Percentiles rank a stretch among this genome's conserved stretches.
phyloP scores from a whole-genome alignment of 1,140 invertebrate genomes.

The Aculops lycopersici region DNA sequence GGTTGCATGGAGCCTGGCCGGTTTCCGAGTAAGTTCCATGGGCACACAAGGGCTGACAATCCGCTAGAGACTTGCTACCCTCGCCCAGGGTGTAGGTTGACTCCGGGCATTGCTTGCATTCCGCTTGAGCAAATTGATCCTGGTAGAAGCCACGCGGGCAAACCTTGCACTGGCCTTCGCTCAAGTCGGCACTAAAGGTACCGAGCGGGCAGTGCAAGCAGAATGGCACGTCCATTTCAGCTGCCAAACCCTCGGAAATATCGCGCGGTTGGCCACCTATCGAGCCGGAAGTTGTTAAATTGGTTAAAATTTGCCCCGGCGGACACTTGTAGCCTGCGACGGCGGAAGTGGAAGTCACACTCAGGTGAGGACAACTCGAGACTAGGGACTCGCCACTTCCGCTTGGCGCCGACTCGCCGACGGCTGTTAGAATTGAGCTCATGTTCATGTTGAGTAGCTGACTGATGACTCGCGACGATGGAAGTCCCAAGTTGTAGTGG shows the following conservation, averaged over 20 bases:
- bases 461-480: no score
- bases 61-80: slow-evolving; percentile 22
- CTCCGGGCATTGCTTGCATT: slow-evolving; percentile 51
- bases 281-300: slow-evolving; percentile 35
- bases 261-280: no score
- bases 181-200: slow-evolving; percentile 50
- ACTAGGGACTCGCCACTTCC: no score
- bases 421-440: no score
- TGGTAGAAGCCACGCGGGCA: slow-evolving; percentile 70
- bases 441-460: no score
- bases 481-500: slow-evolving; percentile 70
- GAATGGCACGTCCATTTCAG: slow-evolving; percentile 39
- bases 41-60: slow-evolving; percentile 42
- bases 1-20: slow-evolving; percentile 66
- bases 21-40: slow-evolving; percentile 80
- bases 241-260: slow-evolving; percentile 6
- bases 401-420: no score
- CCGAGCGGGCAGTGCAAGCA: slow-evolving; percentile 81
- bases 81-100: slow-evolving; percentile 68
- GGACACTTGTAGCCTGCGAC: slow-evolving; percentile 73
- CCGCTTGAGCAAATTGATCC: slow-evolving; percentile 35
- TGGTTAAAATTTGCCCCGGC: slow-evolving; percentile 65
- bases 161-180: slow-evolving; percentile 44
- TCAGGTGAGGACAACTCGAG: no score
- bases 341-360: no score